phyloP scores from a whole-genome alignment of 1,140 invertebrate genomes.

The Euwallacea fornicatus region DNA sequence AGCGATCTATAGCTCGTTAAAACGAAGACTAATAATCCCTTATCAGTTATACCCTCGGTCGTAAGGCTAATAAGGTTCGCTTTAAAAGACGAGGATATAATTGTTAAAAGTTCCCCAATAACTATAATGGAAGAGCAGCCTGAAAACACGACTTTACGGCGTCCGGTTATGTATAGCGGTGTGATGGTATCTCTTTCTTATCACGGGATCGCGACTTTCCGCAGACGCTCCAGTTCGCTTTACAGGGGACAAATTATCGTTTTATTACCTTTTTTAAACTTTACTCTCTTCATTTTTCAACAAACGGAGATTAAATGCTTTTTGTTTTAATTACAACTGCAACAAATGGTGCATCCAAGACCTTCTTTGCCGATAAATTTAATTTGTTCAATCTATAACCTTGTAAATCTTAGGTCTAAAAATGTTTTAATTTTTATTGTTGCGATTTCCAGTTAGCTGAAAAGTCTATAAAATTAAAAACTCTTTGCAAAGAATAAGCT shows the following conservation, averaged over 20 bases:
- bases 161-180: slow-evolving; percentile 39
- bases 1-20: neutral
- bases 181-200: slow-evolving; percentile 30
- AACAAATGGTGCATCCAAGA: neutral
- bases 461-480: too few relatives aligned
- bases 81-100: slow-evolving; percentile 33
- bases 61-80: slow-evolving; percentile 26
- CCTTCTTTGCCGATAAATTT: too few relatives aligned
- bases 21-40: slow-evolving; percentile 11
- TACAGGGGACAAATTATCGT: slow-evolving; percentile 35
- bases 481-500: neutral
- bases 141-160: slow-evolving; percentile 36
- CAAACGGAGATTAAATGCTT: slow-evolving; percentile 1
- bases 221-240: slow-evolving; percentile 30
- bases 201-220: slow-evolving; percentile 32
- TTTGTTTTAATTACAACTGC: slow-evolving; percentile 1
- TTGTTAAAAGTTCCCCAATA: slow-evolving; percentile 37
- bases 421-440: too few relatives aligned
- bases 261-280: slow-evolving; percentile 33
- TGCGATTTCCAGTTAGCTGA: too few relatives aligned
- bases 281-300: slow-evolving; percentile 10
- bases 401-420: too few relatives aligned
- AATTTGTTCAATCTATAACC: too few relatives aligned
- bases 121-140: slow-evolving; percentile 26
- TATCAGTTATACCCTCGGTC: slow-evolving; percentile 20